These are phyloP conservation scores for Cheirogaleus medius DNA, from an alignment of 2,113 vertebrate genomes.

Conservation along the genomic window DNA sequence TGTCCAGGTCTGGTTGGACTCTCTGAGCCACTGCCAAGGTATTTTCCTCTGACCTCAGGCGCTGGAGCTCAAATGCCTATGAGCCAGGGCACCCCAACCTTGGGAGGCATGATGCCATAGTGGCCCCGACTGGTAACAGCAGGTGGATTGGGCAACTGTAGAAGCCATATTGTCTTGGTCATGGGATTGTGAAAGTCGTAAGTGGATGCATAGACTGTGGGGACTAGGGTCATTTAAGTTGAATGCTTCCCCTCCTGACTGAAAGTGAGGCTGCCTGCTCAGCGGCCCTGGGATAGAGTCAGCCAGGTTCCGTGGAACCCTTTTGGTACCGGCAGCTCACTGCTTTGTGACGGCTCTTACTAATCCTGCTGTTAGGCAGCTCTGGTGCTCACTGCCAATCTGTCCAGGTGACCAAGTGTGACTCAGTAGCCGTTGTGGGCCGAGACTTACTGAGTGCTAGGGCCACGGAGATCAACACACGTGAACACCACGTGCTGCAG, in stretches of 20 bases:
- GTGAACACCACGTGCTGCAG: neutral
- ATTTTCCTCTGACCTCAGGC: neutral
- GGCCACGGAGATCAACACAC: neutral
- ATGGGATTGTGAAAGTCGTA: neutral
- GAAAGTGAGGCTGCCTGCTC: neutral
- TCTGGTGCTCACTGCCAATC: neutral
- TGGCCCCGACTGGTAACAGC: neutral
- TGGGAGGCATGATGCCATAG: neutral
- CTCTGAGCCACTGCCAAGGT: neutral
- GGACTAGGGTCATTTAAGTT: neutral
- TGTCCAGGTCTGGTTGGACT: neutral
- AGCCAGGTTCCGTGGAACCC: neutral
- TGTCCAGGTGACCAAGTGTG: neutral
- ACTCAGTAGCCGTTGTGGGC: neutral
- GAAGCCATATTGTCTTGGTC: neutral
- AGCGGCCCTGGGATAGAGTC: neutral
- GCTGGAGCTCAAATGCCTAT: neutral
- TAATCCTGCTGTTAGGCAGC: neutral
- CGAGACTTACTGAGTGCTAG: neutral
- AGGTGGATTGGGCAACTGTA: neutral
- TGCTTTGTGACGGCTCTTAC: neutral
- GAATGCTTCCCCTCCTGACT: neutral
- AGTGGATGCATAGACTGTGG: neutral
- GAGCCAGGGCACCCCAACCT: neutral
- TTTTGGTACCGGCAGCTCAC: accelerated